Base-by-base conservation (phyloP, 2,888 invertebrate genomes). In the Archips xylosteana region DNA sequence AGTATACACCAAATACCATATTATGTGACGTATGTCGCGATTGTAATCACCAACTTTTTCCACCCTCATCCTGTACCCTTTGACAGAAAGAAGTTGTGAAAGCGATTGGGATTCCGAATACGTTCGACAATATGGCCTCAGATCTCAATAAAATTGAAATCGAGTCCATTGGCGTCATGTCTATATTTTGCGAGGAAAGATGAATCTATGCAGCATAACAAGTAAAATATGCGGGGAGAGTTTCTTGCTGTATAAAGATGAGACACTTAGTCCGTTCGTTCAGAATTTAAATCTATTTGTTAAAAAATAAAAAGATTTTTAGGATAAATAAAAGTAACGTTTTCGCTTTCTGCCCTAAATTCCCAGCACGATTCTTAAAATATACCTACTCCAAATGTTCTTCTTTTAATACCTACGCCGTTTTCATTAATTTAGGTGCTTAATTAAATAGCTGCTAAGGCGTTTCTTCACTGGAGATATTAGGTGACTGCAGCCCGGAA, bases 401-500 rank as follows among this genome's bases (percentile, higher is more conserved):
- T 39, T 15, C 23, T 54, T 54, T 15, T 54, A 23, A 5, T 54
- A 54, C 49, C 49, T 49, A 54, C 15, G 13, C 23, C 15, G 6
- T 23, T 54, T 54, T 49, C 4, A 62, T 59, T 54, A 34, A 59
- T 62, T 45, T 62, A 67, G 23, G 67, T 54, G 62, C 54, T 32
- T 57, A 49, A 51, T 49, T 54, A 15, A 63, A 63, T 36, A 51
- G 62, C 57, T 23, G 59, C 64, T 64, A 73, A 69, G 64, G 73
- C 49, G 68, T 59, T 73, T 73, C 72, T 61, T 36, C 42, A 42
- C 65, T 61, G 42, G 62, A 63, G 63, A 69, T 69, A 73, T 64
- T 59, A 59, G 68, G 57, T 73, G 68, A 49, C 63, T 68, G 59
- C 60, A 39, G 39, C 42, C 63, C 73, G 73, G 73, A 69, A 73